These are phyloP conservation scores for Tuberolachnus salignus DNA, from an alignment of 2,888 invertebrate genomes.

Conservation along the genomic window DNA sequence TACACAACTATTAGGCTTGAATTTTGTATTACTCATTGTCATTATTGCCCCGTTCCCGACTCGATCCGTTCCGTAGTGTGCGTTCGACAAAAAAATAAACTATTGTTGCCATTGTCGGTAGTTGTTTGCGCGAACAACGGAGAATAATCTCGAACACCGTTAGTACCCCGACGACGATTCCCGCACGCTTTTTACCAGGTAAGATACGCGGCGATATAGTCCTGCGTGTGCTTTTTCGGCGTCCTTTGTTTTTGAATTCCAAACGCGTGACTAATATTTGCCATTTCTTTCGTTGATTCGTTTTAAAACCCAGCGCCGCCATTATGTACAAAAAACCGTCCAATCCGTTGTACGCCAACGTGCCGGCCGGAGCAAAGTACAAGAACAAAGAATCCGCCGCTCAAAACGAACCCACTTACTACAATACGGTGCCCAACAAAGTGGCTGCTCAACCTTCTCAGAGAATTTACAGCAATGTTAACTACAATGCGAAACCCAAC, in stretches of 20 bases:
- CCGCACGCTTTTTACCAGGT: neutral
- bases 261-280: neutral
- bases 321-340: conserved; percentile 49
- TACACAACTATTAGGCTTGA: too few species aligned
- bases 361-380: conserved; percentile 8
- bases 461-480: conserved; percentile 37
- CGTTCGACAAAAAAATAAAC: too few species aligned
- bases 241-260: neutral
- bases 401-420: conserved; percentile 38
- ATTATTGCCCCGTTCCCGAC: too few species aligned
- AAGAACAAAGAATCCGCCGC: neutral
- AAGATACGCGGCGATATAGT: neutral
- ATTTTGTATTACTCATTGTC: too few species aligned
- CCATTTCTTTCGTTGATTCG: neutral
- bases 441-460: conserved; percentile 1
- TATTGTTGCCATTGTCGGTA: too few species aligned
- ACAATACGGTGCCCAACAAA: conserved; percentile 27
- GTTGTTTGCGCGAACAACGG: too few species aligned
- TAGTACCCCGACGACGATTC: too few species aligned
- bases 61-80: too few species aligned
- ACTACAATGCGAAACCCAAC: neutral
- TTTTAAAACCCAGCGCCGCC: too few species aligned
- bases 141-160: too few species aligned
- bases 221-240: too few species aligned
- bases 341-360: conserved; percentile 47